phyloP scores from a whole-genome alignment of 2,113 vertebrate species.

The Gadus chalcogrammus region DNA sequence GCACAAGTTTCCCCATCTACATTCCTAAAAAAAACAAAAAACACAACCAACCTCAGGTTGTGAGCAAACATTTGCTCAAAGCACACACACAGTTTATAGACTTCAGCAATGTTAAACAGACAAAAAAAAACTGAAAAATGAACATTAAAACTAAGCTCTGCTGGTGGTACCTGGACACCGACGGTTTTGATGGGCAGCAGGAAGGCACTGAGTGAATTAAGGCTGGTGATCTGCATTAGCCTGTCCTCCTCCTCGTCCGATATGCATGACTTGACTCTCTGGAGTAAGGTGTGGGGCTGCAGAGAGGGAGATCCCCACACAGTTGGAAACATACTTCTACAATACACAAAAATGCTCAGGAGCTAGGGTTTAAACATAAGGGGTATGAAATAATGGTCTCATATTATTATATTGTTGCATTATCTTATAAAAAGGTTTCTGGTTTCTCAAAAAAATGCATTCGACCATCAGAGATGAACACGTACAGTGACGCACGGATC shows the following conservation, averaged over 20 bases:
- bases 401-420: too few relatives aligned
- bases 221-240: slow-evolving; percentile 97
- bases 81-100: too few relatives aligned
- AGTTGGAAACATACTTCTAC: neutral
- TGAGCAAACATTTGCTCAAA: too few relatives aligned
- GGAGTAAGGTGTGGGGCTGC: slow-evolving; percentile 91
- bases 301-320: neutral
- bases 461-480: too few relatives aligned
- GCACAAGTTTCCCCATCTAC: neutral
- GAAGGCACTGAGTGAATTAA: slow-evolving; percentile 98
- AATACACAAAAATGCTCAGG: neutral
- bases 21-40: too few relatives aligned
- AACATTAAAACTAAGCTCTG: too few relatives aligned
- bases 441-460: too few relatives aligned
- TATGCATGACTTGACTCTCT: slow-evolving; percentile 96
- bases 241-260: slow-evolving; percentile 97
- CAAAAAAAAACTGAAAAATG: too few relatives aligned
- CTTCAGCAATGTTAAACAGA: too few relatives aligned
- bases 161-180: slow-evolving; percentile 85
- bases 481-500: neutral
- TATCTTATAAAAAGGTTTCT: too few relatives aligned
- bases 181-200: slow-evolving; percentile 98
- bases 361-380: neutral
- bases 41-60: too few relatives aligned
- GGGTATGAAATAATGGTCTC: neutral